These are phyloP conservation scores for Tachycineta bicolor DNA, from an alignment of 2,113 vertebrate species.

Conservation along the genomic window DNA sequence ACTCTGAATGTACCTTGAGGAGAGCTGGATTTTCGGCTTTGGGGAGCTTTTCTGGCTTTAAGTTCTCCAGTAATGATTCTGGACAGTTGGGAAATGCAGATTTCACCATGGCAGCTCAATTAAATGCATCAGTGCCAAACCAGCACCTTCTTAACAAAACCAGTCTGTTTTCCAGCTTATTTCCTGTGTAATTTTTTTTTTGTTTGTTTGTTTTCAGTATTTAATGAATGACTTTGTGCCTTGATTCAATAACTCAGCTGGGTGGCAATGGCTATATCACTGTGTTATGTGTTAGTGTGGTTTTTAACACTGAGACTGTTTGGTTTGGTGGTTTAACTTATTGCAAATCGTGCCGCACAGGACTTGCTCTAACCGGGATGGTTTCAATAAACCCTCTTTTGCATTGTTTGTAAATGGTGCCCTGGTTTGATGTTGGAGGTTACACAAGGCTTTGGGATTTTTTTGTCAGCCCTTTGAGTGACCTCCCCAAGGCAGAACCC, in stretches of 20 bases:
- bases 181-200: background rate
- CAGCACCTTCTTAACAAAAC: constrained; percentile 36
- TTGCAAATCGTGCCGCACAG: constrained; percentile 23
- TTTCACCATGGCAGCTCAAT: constrained; percentile 43
- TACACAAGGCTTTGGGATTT: background rate
- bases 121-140: constrained; percentile 31
- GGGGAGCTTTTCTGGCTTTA: constrained; percentile 10
- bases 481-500: background rate
- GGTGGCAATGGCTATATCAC: constrained; percentile 18
- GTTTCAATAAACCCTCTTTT: constrained; percentile 69
- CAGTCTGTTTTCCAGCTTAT: constrained; percentile 13
- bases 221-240: constrained; percentile 68
- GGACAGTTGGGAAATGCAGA: background rate
- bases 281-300: background rate
- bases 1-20: background rate
- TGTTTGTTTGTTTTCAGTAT: background rate
- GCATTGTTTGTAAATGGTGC: constrained; percentile 53
- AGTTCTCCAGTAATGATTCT: background rate
- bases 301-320: constrained; percentile 28
- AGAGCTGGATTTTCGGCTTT: background rate
- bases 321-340: constrained; percentile 58
- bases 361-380: background rate
- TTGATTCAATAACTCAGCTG: constrained; percentile 54
- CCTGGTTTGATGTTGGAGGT: background rate
- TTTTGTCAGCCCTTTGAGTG: background rate